These are phyloP conservation scores for Cladorhizidae sp. DNA, from an alignment of 37 sponge, comb jelly and placozoan species.

Conservation along the genomic window DNA sequence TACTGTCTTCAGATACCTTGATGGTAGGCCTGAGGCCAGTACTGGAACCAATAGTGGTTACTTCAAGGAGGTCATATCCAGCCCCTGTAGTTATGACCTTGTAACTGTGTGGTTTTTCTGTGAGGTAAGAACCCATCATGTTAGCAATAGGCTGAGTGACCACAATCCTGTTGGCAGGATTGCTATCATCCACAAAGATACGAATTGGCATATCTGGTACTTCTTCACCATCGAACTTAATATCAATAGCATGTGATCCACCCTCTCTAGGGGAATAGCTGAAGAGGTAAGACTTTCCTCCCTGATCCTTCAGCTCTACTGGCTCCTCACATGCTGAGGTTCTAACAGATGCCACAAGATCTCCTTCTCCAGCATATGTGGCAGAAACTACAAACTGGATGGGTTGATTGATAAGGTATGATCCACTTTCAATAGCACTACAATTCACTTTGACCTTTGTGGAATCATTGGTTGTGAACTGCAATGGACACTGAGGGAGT, in stretches of 20 bases:
- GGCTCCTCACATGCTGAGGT: slow-evolving; percentile 21
- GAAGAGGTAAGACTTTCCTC: slow-evolving; percentile 38
- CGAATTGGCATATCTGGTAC: slow-evolving; percentile 47
- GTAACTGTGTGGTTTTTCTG: slow-evolving; percentile 45
- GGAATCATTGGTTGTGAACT: slow-evolving; percentile 59
- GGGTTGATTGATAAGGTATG: slow-evolving; percentile 47
- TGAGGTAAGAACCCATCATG: slow-evolving; percentile 43
- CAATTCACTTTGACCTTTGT: slow-evolving; percentile 51
- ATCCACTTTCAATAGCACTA: slow-evolving; percentile 36
- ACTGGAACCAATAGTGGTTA: slow-evolving; percentile 26
- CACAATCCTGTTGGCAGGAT: slow-evolving; percentile 32
- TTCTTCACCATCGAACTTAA: slow-evolving; percentile 61
- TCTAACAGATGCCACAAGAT: slow-evolving; percentile 45
- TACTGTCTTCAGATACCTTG: slow-evolving; percentile 19
- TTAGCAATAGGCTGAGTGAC: slow-evolving; percentile 43
- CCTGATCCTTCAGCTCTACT: slow-evolving; percentile 25
- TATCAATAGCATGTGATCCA: slow-evolving; percentile 56
- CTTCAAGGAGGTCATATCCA: slow-evolving; percentile 27
- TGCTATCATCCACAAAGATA: slow-evolving; percentile 51
- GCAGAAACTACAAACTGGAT: slow-evolving; percentile 57
- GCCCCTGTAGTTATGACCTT: slow-evolving; percentile 46
- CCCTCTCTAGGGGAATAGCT: slow-evolving; percentile 50
- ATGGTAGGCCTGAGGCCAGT: slow-evolving; percentile 42
- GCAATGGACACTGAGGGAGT: slow-evolving; percentile 48
- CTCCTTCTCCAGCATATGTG: slow-evolving; percentile 67